Percentiles rank a stretch among this genome's conserved stretches.
These are phyloP conservation scores for Lypha dubia DNA, from an alignment of 2,888 invertebrate species.

Conservation along the genomic window DNA sequence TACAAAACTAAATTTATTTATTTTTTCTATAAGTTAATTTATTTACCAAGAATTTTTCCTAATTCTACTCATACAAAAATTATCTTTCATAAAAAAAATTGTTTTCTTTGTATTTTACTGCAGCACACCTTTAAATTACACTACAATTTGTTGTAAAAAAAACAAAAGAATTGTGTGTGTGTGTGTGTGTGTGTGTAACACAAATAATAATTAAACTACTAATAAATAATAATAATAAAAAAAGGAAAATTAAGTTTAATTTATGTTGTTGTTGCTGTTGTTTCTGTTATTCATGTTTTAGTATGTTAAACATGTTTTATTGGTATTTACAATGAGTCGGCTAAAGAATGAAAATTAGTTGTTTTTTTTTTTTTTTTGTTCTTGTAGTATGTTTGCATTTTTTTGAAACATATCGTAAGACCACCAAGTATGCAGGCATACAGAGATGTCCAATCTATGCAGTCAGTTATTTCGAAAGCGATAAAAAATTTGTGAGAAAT, in stretches of 20 bases:
- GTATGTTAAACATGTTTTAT: slow-evolving; percentile 63
- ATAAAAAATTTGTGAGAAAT: not conserved
- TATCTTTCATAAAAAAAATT: not conserved
- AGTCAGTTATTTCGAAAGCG: not conserved
- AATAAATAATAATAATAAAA: slow-evolving; percentile 24
- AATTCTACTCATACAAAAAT: slow-evolving; percentile 22
- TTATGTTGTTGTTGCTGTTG: slow-evolving; percentile 34
- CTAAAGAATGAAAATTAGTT: slow-evolving; percentile 50
- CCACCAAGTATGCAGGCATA: slow-evolving; percentile 33
- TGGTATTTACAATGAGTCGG: slow-evolving; percentile 61
- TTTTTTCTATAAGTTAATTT: slow-evolving; percentile 4
- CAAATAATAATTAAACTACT: slow-evolving; percentile 41
- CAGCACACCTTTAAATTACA: slow-evolving; percentile 52
- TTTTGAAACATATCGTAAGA: slow-evolving; percentile 31
- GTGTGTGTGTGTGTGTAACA: slow-evolving; percentile 10
- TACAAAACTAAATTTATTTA: not conserved
- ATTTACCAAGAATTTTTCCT: slow-evolving; percentile 25
- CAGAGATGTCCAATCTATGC: slow-evolving; percentile 26
- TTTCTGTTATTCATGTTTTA: slow-evolving; percentile 20
- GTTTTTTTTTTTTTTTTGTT: not conserved
- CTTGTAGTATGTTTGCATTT: slow-evolving; percentile 7
- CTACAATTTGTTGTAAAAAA: slow-evolving; percentile 29
- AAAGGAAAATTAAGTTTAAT: slow-evolving; percentile 43
- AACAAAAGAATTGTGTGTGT: not conserved
- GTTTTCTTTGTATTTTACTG: not conserved